phyloP scores from a whole-genome alignment of 2,888 invertebrate genomes.

The Rapana venosa region DNA sequence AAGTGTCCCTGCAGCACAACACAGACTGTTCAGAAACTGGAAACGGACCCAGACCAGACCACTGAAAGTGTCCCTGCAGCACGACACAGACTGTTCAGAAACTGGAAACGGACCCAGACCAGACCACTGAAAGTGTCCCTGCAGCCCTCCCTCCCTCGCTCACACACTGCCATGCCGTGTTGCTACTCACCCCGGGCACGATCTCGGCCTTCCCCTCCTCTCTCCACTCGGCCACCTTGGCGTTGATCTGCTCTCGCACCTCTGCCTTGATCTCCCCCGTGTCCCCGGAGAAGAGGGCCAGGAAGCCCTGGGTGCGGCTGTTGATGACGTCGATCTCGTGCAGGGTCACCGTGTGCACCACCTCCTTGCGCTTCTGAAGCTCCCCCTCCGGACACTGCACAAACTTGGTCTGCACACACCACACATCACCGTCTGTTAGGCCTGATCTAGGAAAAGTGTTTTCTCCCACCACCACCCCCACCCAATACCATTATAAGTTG shows the following conservation, averaged over 20 bases:
- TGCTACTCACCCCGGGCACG: slow-evolving; percentile 89
- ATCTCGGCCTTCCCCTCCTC: slow-evolving; percentile 99
- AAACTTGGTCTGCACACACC: slow-evolving; percentile 83
- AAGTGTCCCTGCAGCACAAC: too few species aligned
- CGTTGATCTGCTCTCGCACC: slow-evolving; percentile 98
- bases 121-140: too few species aligned
- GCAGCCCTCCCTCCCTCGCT: too few species aligned
- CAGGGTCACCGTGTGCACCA: slow-evolving; percentile 97
- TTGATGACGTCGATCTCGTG: slow-evolving; percentile 99
- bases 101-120: too few species aligned
- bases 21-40: too few species aligned
- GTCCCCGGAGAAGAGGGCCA: slow-evolving; percentile 98
- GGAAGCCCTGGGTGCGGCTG: slow-evolving; percentile 96
- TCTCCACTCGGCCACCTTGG: slow-evolving; percentile 98
- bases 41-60: too few species aligned
- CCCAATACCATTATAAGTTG: too few species aligned
- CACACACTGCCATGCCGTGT: background rate
- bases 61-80: too few species aligned
- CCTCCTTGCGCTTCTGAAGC: slow-evolving; percentile 97
- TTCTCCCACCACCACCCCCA: too few species aligned
- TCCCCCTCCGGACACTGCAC: slow-evolving; percentile 99
- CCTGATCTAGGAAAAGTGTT: too few species aligned
- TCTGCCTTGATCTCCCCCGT: slow-evolving; percentile 99
- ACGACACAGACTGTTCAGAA: too few species aligned
- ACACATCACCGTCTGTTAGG: too few species aligned